These are phyloP conservation scores for Odontophorus gujanensis DNA, from an alignment of 2,113 vertebrate species.

Conservation along the genomic window DNA sequence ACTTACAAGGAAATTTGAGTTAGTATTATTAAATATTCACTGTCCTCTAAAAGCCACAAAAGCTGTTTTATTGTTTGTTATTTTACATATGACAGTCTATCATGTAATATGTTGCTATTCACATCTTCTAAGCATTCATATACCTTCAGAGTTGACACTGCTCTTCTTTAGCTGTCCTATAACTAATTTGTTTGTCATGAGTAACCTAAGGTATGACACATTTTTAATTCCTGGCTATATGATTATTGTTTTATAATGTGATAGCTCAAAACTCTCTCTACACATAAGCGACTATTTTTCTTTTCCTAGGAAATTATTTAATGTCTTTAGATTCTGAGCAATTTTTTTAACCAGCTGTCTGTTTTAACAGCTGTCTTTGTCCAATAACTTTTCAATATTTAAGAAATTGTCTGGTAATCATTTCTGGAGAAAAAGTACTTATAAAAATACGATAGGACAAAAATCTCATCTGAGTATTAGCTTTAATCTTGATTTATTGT, in stretches of 20 bases:
- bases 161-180: not conserved
- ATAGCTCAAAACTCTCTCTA: not conserved
- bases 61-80: not conserved
- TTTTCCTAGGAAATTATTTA: not conserved
- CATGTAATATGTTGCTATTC: not conserved
- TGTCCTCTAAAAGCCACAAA: not conserved
- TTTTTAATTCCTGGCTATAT: not conserved
- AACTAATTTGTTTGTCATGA: not conserved
- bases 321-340: not conserved
- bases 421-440: not conserved
- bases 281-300: not conserved
- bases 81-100: constrained; percentile 25
- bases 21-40: constrained; percentile 28
- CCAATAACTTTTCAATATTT: not conserved
- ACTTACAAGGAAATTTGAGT: constrained; percentile 15
- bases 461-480: not conserved
- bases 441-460: not conserved
- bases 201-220: not conserved
- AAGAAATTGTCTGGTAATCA: not conserved
- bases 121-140: not conserved
- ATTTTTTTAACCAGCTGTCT: not conserved
- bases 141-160: not conserved
- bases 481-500: not conserved
- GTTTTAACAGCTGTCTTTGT: not conserved
- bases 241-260: not conserved